These are phyloP conservation scores for Antrozous pallidus DNA, from an alignment of 2,797 vertebrate genomes.

Conservation along the genomic window DNA sequence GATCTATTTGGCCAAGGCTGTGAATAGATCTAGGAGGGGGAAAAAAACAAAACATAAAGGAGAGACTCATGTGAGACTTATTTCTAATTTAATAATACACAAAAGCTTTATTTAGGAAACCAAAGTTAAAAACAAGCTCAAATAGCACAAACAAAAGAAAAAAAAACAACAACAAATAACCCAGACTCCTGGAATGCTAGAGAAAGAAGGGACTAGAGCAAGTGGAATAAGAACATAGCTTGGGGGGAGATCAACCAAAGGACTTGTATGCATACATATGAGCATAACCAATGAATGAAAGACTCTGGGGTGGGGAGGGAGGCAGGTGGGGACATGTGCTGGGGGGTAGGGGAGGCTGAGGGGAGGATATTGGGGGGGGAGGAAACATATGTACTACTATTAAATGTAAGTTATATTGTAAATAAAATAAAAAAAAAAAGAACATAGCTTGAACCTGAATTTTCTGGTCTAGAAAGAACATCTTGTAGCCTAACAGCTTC, in stretches of 20 bases:
- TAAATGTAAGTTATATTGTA: too few relatives aligned
- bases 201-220: background rate
- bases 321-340: too few relatives aligned
- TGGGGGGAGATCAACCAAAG: too few relatives aligned
- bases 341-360: too few relatives aligned
- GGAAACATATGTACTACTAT: too few relatives aligned
- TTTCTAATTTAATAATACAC: background rate
- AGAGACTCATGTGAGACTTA: background rate
- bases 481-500: background rate
- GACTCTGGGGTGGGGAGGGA: too few relatives aligned
- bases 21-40: background rate
- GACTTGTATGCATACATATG: too few relatives aligned
- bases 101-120: background rate
- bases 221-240: background rate
- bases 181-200: background rate
- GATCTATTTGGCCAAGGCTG: background rate
- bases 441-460: background rate
- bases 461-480: background rate
- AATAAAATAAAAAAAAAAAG: too few relatives aligned
- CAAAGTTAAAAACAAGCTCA: background rate
- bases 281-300: too few relatives aligned
- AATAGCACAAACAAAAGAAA: background rate
- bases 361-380: too few relatives aligned
- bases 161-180: too few relatives aligned
- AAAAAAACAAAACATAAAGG: background rate